Base-by-base conservation (phyloP, 2,888 invertebrate genomes). In the Syrphus vitripennis region DNA sequence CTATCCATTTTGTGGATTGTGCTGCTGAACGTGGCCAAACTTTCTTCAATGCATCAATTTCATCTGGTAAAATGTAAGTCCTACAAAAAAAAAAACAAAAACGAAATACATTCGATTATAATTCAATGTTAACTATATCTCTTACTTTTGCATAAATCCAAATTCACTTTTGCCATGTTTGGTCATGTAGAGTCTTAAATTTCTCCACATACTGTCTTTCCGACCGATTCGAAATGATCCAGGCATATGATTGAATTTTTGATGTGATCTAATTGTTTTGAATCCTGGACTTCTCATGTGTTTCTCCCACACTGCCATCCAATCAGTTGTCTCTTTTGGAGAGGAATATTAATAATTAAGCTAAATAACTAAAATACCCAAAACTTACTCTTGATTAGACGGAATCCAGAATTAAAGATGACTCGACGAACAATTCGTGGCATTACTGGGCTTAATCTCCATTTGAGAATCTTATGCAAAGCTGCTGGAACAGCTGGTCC, bases 161-260 rank as follows among this genome's bases (percentile, higher is more conserved):
- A 98, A 98, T 90, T 95, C 95, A 21, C 92, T 92, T 1, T 92
- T 90, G 0, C 95, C 95, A 86, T 93, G 93, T 88, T 93, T 94
- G 6, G 91, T 88, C 65, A 93, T 93, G 61, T 90, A 90, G n/a
- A 81, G 93, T 89, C 96, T 95, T 6, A 97, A 94, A 90, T 97
- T 97, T 61, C 96, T 94, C 97, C 98, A 99, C 70, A 99, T 94
- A 21, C 97, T 94, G 91, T 99, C 99, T 92, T 99, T 99, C 9
- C 99, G 94, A 0, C 99, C 99, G 86, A 99, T 96, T 92, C 99
- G 98, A 93, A 99, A 99, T 3, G 98, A 98, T 0, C 99, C 99
- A 0, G 99, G 99, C 92, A 98, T 98, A 92, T 99, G 99, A 92
- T 99, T 99, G 90, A 99, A 96, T 93, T 99, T 99, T 92, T 99